A percentile compares a stretch with the other conserved stretches of the same genome.
Evolutionary conservation across 1,140 invertebrate species (phyloP).

Genomic region (Heliconius himera): DNA sequence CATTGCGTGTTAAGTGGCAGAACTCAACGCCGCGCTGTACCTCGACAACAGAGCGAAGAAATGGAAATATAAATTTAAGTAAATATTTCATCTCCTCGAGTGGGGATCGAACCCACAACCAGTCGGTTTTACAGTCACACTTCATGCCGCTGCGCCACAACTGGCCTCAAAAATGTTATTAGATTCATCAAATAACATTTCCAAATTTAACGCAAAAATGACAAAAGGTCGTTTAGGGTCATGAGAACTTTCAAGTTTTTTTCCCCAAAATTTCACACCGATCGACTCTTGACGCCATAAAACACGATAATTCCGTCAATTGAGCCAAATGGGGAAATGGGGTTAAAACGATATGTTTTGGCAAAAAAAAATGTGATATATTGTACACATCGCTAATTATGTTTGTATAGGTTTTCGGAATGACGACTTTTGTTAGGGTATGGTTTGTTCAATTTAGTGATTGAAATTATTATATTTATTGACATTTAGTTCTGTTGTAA

Average conservation of each 20-base stretch:
- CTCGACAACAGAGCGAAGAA: too few species aligned
- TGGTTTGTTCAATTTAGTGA: constrained; percentile 39
- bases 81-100: too few species aligned
- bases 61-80: too few species aligned
- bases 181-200: not conserved
- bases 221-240: constrained; percentile 56
- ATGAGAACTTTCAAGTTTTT: constrained; percentile 57
- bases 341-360: constrained; percentile 75
- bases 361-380: constrained; percentile 72
- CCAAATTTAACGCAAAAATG: constrained; percentile 1
- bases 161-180: not conserved
- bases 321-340: constrained; percentile 58
- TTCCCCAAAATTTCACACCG: constrained; percentile 62
- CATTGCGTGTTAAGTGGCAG: too few species aligned
- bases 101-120: too few species aligned
- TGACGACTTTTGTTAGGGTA: constrained; percentile 54
- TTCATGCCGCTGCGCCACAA: too few species aligned
- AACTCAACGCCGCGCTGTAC: too few species aligned
- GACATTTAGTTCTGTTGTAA: not conserved
- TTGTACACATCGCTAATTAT: constrained; percentile 74
- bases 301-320: constrained; percentile 61
- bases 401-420: constrained; percentile 66
- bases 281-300: constrained; percentile 70
- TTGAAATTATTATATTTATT: not conserved
- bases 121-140: too few species aligned